Conservation (phyloP, 1,140 invertebrate genomes). For the Brachionus angularis region DNA sequence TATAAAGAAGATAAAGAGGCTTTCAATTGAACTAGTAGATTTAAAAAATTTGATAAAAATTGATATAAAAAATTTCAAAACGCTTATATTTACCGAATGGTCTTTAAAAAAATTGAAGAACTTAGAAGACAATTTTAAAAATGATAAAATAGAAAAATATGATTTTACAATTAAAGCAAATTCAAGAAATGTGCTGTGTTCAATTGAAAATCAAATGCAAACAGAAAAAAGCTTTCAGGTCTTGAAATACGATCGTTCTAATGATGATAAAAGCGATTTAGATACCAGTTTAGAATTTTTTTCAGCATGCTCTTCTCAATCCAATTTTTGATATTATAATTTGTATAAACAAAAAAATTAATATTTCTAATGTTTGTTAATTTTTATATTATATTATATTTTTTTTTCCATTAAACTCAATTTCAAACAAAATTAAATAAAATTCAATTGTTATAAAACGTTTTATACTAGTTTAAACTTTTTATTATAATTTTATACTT, state of each 20-base stretch:
- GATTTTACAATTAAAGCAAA: neutral
- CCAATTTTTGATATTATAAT: too few relatives aligned
- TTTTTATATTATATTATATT: neutral
- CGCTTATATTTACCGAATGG: neutral
- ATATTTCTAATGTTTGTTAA: neutral
- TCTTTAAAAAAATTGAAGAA: neutral
- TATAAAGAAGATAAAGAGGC: too few relatives aligned
- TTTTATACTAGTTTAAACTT: too few relatives aligned
- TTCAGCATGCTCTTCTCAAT: neutral
- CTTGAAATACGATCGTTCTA: constrained; percentile 3
- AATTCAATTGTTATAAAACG: too few relatives aligned
- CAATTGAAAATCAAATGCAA: constrained; percentile 2
- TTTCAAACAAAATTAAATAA: too few relatives aligned
- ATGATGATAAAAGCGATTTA: neutral
- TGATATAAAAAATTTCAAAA: neutral
- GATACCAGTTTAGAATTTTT: neutral
- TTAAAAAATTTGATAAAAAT: neutral
- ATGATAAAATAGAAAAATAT: neutral
- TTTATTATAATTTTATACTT: too few relatives aligned
- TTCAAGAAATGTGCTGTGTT: too few relatives aligned
- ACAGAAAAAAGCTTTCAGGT: neutral
- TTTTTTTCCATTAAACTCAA: too few relatives aligned
- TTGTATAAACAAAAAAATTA: neutral
- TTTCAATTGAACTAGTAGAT: neutral
- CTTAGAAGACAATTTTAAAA: neutral